Evolutionary conservation across 2,797 vertebrate species (phyloP), one percentile per base, ranked within the genome.

Genomic region (Schizothorax lantsangensis): DNA sequence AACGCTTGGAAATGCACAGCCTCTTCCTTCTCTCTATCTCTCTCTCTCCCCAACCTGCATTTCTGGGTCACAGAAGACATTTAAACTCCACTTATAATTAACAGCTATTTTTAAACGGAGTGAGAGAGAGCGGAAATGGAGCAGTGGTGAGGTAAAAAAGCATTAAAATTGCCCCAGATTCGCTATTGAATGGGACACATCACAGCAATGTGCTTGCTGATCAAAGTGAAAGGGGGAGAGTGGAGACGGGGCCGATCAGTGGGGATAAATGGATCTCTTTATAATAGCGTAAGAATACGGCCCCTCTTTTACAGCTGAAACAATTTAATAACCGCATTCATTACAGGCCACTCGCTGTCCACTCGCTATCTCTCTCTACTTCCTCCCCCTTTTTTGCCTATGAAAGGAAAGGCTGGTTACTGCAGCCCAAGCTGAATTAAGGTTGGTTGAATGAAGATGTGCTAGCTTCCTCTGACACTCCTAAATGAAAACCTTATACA

Each of bases 81-180:
- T 99, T 99, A 98, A 98, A 98, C 98, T 98, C 97, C 97, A 99
- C 97, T 99, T 98, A 99, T 99, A 99, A 99, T 99, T 99, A 99
- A 99, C 97, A 99, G 97, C 98, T 99, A 99, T 99, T 99, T 99
- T 99, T 99, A 99, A 99, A 99, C 97, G 97, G 97, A 94, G 94
- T 91, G 96, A 97, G 97, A 97, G 97, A 98, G 96, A 95, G 97
- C 97, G 97, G 98, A 98, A 97, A 97, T 99, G 96, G 97, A 99
- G 96, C 97, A 97, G 95, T 98, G 97, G 97, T 96, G 97, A 99
- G 97, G 97, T 99, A 99, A 97, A 99, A 99, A 99, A 98, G 98
- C 98, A 98, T 99, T 99, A 99, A 99, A 99, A 99, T 98, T 99
- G 98, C 97, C 97, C 98, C 98, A 99, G 98, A 98, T 99, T 99